These are phyloP conservation scores for western clawed frog (Xenopus tropicalis) DNA, from an alignment of 2,113 vertebrate species.

Conservation along the genomic window UCB_Xtro_10.0 CM004449.2:118961501-118962000, in stretches of 20 bases:
- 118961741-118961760: slow-evolving; percentile 24
- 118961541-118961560: slow-evolving; percentile 10
- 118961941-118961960: too few species aligned
- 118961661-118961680: slow-evolving; percentile 14
- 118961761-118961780: slow-evolving; percentile 1
- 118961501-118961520: slow-evolving; percentile 18
- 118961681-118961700: not conserved
- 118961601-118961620: slow-evolving; percentile 7
- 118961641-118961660: slow-evolving; percentile 16
- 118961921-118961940: too few species aligned
- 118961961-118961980: too few species aligned
- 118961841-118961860: slow-evolving; percentile 12
- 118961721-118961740: slow-evolving; percentile 5
- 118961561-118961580: not conserved
- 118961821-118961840: slow-evolving; percentile 31
- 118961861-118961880: slow-evolving; percentile 29
- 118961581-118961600: slow-evolving; percentile 3
- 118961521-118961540: slow-evolving; percentile 25
- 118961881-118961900: slow-evolving; percentile 10
- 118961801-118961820: slow-evolving; percentile 18
- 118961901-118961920: too few species aligned
- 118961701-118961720: slow-evolving; percentile 11
- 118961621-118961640: slow-evolving; percentile 15
- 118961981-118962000: too few species aligned
- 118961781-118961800: not conserved